phyloP scores from a whole-genome alignment of 2,113 vertebrate genomes.

The Labeo rohita region DNA sequence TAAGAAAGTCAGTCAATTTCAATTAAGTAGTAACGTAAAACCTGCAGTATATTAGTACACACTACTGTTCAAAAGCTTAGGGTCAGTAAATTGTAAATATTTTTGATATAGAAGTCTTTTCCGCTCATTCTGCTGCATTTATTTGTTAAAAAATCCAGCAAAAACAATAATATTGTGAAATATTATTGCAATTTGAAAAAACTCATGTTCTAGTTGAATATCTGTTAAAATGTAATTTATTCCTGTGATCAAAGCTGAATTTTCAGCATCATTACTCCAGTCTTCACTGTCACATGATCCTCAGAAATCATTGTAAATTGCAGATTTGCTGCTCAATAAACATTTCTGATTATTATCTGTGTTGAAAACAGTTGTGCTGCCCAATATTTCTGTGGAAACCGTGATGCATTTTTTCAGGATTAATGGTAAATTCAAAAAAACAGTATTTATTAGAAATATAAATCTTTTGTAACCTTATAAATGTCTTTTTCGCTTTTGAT shows the following conservation, averaged over 20 bases:
- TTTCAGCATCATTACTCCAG: background rate
- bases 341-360: too few species aligned
- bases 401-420: background rate
- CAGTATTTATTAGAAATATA: background rate
- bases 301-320: background rate
- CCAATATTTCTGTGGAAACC: too few species aligned
- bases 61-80: background rate
- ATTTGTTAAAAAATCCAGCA: background rate
- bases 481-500: background rate
- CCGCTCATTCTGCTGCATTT: background rate
- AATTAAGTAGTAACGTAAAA: background rate
- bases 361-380: too few species aligned
- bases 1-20: background rate
- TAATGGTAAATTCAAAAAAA: background rate
- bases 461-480: background rate
- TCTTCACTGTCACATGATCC: background rate
- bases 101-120: background rate
- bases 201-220: too few species aligned
- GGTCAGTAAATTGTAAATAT: too few species aligned
- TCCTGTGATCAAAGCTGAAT: background rate
- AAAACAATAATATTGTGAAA: background rate
- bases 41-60: background rate
- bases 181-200: background rate
- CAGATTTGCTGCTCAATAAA: background rate
- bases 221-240: background rate